Percentiles rank a stretch among this genome's conserved stretches.
Conservation (phyloP, 2,113 vertebrate genomes). For the Garra rufa region DNA sequence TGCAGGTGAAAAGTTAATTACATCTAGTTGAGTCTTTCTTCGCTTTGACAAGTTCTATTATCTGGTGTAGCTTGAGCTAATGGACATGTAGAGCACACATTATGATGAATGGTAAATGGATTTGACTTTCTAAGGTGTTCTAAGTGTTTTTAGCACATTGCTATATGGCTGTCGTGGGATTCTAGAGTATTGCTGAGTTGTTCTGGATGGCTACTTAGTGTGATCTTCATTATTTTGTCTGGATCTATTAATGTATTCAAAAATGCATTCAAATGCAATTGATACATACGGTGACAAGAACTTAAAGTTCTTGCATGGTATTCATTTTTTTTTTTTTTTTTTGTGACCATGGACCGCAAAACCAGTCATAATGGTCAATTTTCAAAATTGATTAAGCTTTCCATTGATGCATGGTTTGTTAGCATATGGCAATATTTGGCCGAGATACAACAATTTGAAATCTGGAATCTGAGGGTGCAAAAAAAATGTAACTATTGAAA, state of each 20-base stretch:
- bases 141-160: not conserved
- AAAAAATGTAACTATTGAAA: too few species aligned
- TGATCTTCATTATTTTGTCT: not conserved
- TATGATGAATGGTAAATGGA: not conserved
- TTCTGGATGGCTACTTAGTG: not conserved
- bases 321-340: too few species aligned
- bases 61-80: conserved; percentile 18
- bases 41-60: conserved; percentile 44
- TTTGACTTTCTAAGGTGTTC: not conserved
- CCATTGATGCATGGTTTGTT: too few species aligned
- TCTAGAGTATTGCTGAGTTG: not conserved
- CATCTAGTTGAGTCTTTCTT: conserved; percentile 46
- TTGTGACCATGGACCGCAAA: too few species aligned
- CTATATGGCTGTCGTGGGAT: not conserved
- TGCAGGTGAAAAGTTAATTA: conserved; percentile 40
- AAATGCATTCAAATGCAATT: not conserved
- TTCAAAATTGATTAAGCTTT: too few species aligned
- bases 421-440: too few species aligned
- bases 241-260: not conserved
- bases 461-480: too few species aligned
- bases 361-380: too few species aligned
- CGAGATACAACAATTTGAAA: too few species aligned
- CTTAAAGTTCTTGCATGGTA: not conserved
- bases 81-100: conserved; percentile 17
- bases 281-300: not conserved